Percentiles rank a stretch among this genome's conserved stretches.
These are phyloP conservation scores for Hybos culiciformis DNA, from an alignment of 2,888 invertebrate species.

Conservation along the genomic window DNA sequence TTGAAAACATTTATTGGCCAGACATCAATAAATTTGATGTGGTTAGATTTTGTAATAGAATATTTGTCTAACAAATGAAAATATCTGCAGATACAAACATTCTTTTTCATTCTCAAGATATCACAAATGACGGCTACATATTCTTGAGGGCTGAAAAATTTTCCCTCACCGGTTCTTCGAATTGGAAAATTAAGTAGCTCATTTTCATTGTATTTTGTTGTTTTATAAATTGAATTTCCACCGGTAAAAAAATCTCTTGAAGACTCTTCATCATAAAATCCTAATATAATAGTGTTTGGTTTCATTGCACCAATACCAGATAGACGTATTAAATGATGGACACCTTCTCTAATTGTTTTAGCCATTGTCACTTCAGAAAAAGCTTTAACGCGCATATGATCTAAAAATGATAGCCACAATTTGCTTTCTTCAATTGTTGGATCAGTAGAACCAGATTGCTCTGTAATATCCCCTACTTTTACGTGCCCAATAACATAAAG, in stretches of 20 bases:
- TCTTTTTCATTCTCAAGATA: slow-evolving; percentile 84
- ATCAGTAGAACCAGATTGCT: slow-evolving; percentile 43
- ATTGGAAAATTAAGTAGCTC: slow-evolving; percentile 41
- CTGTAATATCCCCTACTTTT: slow-evolving; percentile 43
- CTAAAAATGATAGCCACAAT: slow-evolving; percentile 87
- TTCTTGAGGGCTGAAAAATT: slow-evolving; percentile 43
- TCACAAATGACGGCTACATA: slow-evolving; percentile 79
- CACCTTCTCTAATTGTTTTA: slow-evolving; percentile 70
- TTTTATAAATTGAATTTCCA: slow-evolving; percentile 46
- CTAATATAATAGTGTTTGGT: slow-evolving; percentile 91
- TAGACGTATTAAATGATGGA: slow-evolving; percentile 79
- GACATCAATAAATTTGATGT: slow-evolving; percentile 79
- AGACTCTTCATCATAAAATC: slow-evolving; percentile 70
- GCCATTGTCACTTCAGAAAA: slow-evolving; percentile 91
- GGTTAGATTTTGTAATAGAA: slow-evolving; percentile 44
- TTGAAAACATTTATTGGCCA: slow-evolving; percentile 91
- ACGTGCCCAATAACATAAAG: slow-evolving; percentile 81
- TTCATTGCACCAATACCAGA: slow-evolving; percentile 99
- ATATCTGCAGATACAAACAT: slow-evolving; percentile 83
- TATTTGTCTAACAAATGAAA: slow-evolving; percentile 75
- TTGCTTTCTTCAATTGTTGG: slow-evolving; percentile 64
- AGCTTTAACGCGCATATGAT: slow-evolving; percentile 89
- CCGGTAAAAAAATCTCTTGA: slow-evolving; percentile 63
- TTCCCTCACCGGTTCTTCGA: slow-evolving; percentile 35
- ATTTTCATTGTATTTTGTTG: slow-evolving; percentile 40